phyloP scores from a whole-genome alignment of 2,113 vertebrate genomes.

The Nettapus auritus region DNA sequence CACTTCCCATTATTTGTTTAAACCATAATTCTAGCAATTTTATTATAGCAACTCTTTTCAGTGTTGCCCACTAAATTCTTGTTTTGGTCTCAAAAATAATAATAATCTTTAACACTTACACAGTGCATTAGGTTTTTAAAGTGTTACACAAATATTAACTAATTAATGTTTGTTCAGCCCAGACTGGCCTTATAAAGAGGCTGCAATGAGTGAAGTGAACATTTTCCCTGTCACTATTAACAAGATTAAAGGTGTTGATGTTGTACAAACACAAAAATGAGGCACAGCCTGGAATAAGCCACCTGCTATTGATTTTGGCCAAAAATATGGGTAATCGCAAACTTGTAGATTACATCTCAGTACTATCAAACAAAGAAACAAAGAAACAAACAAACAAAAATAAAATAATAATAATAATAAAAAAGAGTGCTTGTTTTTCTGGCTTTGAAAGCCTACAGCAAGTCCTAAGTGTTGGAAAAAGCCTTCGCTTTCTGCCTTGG shows the following conservation, averaged over 20 bases:
- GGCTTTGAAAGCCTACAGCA: background rate
- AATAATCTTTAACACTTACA: conserved; percentile 39
- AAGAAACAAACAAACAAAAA: too few species aligned
- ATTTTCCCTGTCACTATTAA: conserved; percentile 9
- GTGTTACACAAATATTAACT: conserved; percentile 20
- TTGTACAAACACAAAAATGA: conserved; percentile 67
- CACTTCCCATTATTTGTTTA: conserved; percentile 44
- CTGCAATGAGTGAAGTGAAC: conserved; percentile 15
- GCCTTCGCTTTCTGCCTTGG: background rate
- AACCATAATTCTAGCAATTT: conserved; percentile 35
- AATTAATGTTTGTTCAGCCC: conserved; percentile 40
- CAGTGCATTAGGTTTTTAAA: background rate
- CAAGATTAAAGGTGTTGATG: conserved; percentile 65
- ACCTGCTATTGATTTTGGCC: conserved; percentile 63
- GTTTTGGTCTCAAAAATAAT: conserved; percentile 30
- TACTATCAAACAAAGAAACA: background rate
- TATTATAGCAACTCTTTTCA: conserved; percentile 46
- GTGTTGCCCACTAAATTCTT: conserved; percentile 13
- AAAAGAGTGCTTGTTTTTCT: background rate
- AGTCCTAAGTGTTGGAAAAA: background rate
- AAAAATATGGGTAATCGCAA: conserved; percentile 35
- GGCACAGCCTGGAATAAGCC: conserved; percentile 61
- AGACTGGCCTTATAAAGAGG: conserved; percentile 2
- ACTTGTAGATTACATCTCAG: conserved; percentile 51
- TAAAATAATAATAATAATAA: too few species aligned